Percentiles rank a stretch among this genome's conserved stretches.
Evolutionary conservation across 2,797 vertebrate species (phyloP).

Genomic region (Columba guinea): DNA sequence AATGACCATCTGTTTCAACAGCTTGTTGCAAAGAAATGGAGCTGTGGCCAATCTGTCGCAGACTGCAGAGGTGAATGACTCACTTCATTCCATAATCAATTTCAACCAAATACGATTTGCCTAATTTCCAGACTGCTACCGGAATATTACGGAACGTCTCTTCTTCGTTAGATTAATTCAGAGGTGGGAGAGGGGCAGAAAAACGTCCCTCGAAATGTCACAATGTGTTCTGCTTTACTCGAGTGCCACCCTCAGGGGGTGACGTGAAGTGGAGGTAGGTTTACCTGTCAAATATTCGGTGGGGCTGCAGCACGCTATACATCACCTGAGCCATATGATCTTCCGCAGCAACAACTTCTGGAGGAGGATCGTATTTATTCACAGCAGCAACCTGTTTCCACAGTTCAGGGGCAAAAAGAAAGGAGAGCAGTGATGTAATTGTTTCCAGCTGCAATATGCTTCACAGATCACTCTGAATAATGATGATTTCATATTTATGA

Average conservation of each 20-base stretch:
- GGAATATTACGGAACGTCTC: not conserved
- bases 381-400: slow-evolving; percentile 84
- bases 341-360: slow-evolving; percentile 85
- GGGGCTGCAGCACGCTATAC: slow-evolving; percentile 84
- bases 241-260: slow-evolving; percentile 11
- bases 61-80: slow-evolving; percentile 54
- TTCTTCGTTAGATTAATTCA: not conserved
- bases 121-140: not conserved
- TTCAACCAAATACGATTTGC: not conserved
- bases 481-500: not conserved
- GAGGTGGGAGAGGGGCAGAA: not conserved
- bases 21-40: slow-evolving; percentile 61
- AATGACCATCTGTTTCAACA: slow-evolving; percentile 71
- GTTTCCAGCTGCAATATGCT: not conserved
- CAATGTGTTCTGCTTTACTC: not conserved
- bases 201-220: not conserved
- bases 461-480: not conserved
- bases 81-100: not conserved
- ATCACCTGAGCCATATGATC: slow-evolving; percentile 87
- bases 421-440: not conserved
- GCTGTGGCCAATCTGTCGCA: slow-evolving; percentile 52
- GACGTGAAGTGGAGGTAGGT: not conserved
- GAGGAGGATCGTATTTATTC: slow-evolving; percentile 87
- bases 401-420: not conserved
- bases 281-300: slow-evolving; percentile 89